A percentile compares a stretch with the other conserved stretches of the same genome.
Evolutionary conservation across 2,888 invertebrate genomes (phyloP).

Genomic region (Schrankia costaestrigalis): DNA sequence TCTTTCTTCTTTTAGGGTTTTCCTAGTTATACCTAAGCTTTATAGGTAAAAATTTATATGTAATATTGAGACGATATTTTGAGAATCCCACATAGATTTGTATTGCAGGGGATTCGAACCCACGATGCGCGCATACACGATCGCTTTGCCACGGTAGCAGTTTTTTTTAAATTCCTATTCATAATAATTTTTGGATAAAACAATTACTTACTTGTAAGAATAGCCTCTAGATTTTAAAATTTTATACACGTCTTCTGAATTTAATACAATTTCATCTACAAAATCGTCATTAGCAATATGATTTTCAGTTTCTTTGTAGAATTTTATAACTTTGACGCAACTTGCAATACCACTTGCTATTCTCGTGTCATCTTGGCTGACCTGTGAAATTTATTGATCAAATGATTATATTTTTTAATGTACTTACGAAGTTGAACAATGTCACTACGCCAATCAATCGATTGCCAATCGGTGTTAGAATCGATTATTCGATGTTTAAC

Average conservation of each 20-base stretch:
- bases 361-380: slow-evolving; percentile 25
- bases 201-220: slow-evolving; percentile 31
- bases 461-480: too few relatives aligned
- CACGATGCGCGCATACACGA: too few relatives aligned
- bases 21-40: too few relatives aligned
- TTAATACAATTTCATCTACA: slow-evolving; percentile 27
- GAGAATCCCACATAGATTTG: too few relatives aligned
- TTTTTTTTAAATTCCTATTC: neutral
- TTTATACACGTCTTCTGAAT: slow-evolving; percentile 36
- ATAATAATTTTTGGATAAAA: neutral
- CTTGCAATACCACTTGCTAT: slow-evolving; percentile 21
- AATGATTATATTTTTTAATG: neutral
- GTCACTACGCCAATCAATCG: too few relatives aligned
- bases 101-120: too few relatives aligned
- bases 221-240: slow-evolving; percentile 33
- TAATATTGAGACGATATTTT: too few relatives aligned
- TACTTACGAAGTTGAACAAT: too few relatives aligned
- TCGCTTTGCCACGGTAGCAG: neutral
- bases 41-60: too few relatives aligned
- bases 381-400: slow-evolving; percentile 17
- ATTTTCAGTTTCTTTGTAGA: slow-evolving; percentile 4
- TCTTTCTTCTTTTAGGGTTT: too few relatives aligned
- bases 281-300: slow-evolving; percentile 2
- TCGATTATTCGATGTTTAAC: too few relatives aligned
- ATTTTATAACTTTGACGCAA: slow-evolving; percentile 11